These are phyloP conservation scores for Coptodon rendalli DNA, from an alignment of 2,113 vertebrate species.

Conservation along the genomic window DNA sequence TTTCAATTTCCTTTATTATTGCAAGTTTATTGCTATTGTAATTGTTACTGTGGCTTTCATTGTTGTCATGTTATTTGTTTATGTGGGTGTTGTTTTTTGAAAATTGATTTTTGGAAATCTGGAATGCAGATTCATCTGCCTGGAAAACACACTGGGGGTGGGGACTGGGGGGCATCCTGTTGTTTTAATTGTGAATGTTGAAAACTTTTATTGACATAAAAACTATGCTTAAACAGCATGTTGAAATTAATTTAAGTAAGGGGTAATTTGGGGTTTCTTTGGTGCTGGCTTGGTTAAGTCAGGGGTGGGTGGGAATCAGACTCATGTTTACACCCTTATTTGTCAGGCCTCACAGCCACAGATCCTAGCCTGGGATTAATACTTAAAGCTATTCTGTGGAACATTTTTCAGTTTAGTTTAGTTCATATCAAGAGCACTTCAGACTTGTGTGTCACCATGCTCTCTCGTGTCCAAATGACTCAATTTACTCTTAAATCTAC, in stretches of 20 bases:
- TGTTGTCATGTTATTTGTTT: neutral
- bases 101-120: neutral
- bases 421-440: neutral
- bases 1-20: neutral
- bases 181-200: neutral
- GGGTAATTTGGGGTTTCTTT: constrained; percentile 24
- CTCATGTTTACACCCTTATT: constrained; percentile 11
- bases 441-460: neutral
- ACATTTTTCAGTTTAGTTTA: neutral
- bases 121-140: neutral
- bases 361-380: neutral
- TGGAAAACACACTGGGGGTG: neutral
- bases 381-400: neutral
- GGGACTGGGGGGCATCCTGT: neutral
- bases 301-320: constrained; percentile 57
- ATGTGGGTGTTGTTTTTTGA: neutral
- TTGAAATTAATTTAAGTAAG: neutral
- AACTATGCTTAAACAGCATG: neutral
- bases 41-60: neutral
- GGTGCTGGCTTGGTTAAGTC: constrained; percentile 45
- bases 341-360: constrained; percentile 22
- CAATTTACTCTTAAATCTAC: neutral
- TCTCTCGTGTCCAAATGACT: neutral
- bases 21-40: neutral
- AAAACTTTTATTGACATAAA: neutral